Conservation (phyloP, 2,797 vertebrate species). For the Schizopygopsis malacanthus region DNA sequence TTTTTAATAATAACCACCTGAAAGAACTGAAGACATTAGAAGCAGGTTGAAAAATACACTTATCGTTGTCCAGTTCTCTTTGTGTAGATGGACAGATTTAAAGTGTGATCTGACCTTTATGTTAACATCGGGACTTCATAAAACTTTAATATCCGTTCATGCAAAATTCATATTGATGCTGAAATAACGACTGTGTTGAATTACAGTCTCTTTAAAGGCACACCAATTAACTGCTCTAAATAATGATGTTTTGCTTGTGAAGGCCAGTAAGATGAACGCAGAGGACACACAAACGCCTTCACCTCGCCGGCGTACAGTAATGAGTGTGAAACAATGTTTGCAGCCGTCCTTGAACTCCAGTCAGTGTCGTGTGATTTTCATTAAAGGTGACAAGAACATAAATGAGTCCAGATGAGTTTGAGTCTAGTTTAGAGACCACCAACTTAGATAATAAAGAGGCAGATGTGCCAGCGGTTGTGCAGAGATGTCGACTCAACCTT, state of each 20-base stretch:
- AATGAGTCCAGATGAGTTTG: slow-evolving; percentile 76
- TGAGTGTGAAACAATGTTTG: slow-evolving; percentile 68
- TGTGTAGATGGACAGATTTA: not conserved
- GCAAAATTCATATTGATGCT: slow-evolving; percentile 4
- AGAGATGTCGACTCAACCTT: too few relatives aligned
- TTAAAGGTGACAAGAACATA: slow-evolving; percentile 83
- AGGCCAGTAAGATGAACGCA: not conserved
- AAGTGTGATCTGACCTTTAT: not conserved
- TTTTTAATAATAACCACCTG: not conserved
- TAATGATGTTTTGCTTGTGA: slow-evolving; percentile 39
- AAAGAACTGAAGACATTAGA: not conserved
- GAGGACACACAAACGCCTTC: slow-evolving; percentile 37
- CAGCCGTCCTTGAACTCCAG: slow-evolving; percentile 70
- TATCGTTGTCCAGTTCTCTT: not conserved
- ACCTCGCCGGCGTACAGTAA: slow-evolving; percentile 49
- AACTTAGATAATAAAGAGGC: slow-evolving; percentile 65
- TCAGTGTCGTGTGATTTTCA: slow-evolving; percentile 76
- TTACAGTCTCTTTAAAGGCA: slow-evolving; percentile 38
- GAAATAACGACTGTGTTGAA: slow-evolving; percentile 40
- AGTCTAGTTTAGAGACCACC: slow-evolving; percentile 70
- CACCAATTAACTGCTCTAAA: slow-evolving; percentile 55
- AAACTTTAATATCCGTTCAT: not conserved
- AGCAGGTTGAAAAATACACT: not conserved
- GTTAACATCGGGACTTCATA: not conserved
- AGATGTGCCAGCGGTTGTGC: slow-evolving; percentile 70